Conservation (phyloP, 2,797 vertebrate genomes). For the Eulemur rubriventer region DNA sequence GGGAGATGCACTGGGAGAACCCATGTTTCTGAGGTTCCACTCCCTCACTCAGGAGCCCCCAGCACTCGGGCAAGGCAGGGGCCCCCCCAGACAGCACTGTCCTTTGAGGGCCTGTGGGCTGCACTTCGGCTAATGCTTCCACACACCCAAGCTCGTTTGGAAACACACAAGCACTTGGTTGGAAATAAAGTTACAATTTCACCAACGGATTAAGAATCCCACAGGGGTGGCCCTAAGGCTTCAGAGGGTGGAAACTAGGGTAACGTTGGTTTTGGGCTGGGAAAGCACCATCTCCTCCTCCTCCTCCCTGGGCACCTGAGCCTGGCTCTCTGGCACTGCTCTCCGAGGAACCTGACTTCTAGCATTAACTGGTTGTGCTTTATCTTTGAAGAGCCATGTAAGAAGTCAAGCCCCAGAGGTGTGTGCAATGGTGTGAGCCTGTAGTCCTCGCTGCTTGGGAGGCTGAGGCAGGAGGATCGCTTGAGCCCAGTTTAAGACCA, state of each 20-base stretch:
- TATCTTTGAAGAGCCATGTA: neutral
- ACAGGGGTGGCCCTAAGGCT: fast-evolving
- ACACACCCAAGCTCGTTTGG: fast-evolving
- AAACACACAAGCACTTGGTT: fast-evolving
- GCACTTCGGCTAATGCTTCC: fast-evolving
- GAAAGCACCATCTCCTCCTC: neutral
- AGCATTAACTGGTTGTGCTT: fast-evolving
- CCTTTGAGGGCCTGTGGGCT: fast-evolving
- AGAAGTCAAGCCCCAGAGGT: neutral
- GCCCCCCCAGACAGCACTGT: fast-evolving
- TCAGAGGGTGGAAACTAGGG: fast-evolving
- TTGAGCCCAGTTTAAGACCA: neutral
- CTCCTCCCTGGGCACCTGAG: fast-evolving
- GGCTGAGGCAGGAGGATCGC: neutral
- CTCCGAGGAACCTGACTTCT: neutral
- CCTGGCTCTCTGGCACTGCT: neutral
- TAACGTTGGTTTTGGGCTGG: fast-evolving
- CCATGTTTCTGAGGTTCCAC: fast-evolving
- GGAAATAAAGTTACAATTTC: no score
- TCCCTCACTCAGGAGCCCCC: fast-evolving
- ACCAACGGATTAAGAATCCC: fast-evolving
- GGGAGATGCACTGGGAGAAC: neutral
- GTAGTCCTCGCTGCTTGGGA: neutral
- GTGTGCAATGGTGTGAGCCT: neutral
- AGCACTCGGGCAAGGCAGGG: neutral